phyloP scores from a whole-genome alignment of 2,113 vertebrate genomes.

The Camelus bactrianus region DNA sequence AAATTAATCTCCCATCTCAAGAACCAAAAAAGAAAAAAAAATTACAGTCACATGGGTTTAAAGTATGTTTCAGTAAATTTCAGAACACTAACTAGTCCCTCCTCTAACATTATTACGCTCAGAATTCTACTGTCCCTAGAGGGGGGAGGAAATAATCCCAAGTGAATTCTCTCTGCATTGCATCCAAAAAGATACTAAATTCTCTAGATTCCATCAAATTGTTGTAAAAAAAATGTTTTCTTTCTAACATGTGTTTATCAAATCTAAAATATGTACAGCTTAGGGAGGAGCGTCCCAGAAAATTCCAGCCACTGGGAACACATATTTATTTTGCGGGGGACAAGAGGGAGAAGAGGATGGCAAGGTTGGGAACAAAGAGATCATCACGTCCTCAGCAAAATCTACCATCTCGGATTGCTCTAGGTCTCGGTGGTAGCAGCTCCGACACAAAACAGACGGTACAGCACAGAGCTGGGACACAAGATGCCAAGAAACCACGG shows the following conservation, averaged over 20 bases:
- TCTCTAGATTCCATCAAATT: background rate
- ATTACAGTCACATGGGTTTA: background rate
- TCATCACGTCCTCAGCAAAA: background rate
- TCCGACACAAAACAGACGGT: slow-evolving; percentile 47
- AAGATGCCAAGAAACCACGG: background rate
- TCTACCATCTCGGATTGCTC: background rate
- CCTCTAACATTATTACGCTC: background rate
- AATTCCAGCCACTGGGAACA: background rate
- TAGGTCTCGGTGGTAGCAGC: background rate
- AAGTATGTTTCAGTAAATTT: background rate
- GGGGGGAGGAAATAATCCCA: background rate
- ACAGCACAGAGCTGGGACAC: background rate
- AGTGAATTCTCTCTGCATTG: background rate
- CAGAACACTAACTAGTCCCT: background rate
- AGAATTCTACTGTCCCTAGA: background rate
- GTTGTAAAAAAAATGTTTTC: slow-evolving; percentile 33
- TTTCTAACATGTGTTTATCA: background rate
- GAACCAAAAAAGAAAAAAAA: background rate
- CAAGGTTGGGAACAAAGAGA: background rate
- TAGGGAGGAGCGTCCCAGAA: background rate
- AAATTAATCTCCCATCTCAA: background rate
- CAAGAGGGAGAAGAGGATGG: no score
- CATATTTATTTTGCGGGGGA: rapidly evolving
- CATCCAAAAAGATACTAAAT: background rate
- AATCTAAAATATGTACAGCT: slow-evolving; percentile 53